phyloP scores from a whole-genome alignment of 2,888 invertebrate species.

The Orthosia incerta region DNA sequence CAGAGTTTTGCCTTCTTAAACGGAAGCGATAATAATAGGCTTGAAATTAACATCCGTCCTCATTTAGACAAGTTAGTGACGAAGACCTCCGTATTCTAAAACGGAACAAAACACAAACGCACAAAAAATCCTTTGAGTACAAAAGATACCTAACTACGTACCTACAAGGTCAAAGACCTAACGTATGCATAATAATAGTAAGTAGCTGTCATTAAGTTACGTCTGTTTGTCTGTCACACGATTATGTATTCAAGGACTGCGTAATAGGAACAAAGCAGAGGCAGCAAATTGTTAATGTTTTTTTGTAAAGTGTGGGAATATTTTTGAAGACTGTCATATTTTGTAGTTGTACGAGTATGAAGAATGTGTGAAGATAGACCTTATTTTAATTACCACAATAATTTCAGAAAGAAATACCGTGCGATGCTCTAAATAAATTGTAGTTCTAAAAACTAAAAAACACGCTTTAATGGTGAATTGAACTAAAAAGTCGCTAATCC shows the following conservation, averaged over 20 bases:
- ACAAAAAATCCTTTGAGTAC: background rate
- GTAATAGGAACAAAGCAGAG: conserved; percentile 36
- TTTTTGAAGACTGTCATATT: conserved; percentile 9
- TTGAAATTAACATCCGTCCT: background rate
- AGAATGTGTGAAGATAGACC: background rate
- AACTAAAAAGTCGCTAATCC: too few species aligned
- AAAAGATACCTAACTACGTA: background rate
- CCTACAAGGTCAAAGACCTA: conserved; percentile 36
- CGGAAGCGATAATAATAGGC: too few species aligned
- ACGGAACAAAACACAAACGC: background rate
- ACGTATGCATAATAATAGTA: conserved; percentile 44
- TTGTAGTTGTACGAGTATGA: background rate
- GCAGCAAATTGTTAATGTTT: conserved; percentile 13
- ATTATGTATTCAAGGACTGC: conserved; percentile 61
- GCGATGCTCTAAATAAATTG: too few species aligned
- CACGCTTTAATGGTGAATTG: too few species aligned
- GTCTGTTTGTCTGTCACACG: conserved; percentile 58
- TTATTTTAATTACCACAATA: background rate
- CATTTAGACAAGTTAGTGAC: background rate
- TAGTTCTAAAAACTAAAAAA: too few species aligned
- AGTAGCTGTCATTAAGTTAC: conserved; percentile 40
- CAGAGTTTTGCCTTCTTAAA: background rate
- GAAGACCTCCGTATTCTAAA: background rate
- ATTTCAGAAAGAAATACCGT: too few species aligned
- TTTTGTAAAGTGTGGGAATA: conserved; percentile 41